Evolutionary conservation across 2,888 invertebrate genomes (phyloP), one percentile per base, ranked within the genome.

Genomic region (Melitaea athalia): DNA sequence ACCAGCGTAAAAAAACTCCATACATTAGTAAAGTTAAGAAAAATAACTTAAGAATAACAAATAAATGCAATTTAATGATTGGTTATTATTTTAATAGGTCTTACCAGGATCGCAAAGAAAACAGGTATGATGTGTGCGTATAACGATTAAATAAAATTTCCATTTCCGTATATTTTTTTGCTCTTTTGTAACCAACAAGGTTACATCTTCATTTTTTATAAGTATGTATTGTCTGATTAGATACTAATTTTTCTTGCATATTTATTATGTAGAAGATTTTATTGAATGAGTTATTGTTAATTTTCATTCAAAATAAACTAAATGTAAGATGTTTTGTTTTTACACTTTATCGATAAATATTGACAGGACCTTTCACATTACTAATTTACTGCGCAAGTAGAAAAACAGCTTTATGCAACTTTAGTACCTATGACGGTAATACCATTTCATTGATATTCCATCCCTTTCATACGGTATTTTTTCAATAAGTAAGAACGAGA

Each of bases 381-480:
- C 72, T 74, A 64, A 75, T 71, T 74, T 71, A 72, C 72, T 74
- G 74, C 53, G 53, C 31, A 55, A 55, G 33, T 55, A 14, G 33
- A 74, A 68, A 74, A 71, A 73, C 73, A 74, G 72, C 73, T 74
- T 64, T 70, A 72, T 67, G 74, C 74, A 77, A 73, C 62, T 62
- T 70, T 52, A 55, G 69, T 69, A 63, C 70, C 59, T 72, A 67
- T 63, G 57, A 69, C 60, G 68, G 75, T 73, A 77, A 75, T 72
- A 70, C 69, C 69, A 74, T 74, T 76, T 52, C 63, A 63, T 62
- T 62, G 53, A 55, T 50, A 38, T 52, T 67, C 70, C 68, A 50
- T 86, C 86, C 75, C 78, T 75, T 72, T 88, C 81, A 49, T 67
- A 67, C 84, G 5, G 33, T 6, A 3, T 17, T 60, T 69, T 77